Conservation (phyloP, 2,888 invertebrate genomes). For the Heliconius ismenius region DNA sequence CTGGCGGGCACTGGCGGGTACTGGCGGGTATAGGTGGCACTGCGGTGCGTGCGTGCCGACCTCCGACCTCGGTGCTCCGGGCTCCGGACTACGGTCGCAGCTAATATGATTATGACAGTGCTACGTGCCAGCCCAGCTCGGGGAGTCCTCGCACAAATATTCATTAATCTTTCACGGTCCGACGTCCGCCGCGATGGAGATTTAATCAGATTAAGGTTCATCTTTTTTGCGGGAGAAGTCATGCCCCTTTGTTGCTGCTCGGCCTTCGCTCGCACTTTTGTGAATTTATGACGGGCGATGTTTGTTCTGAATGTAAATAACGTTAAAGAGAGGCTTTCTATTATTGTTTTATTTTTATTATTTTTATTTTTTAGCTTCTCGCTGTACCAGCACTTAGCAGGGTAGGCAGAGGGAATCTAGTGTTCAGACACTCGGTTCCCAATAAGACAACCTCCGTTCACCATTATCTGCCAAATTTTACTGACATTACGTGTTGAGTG, state of each 20-base stretch:
- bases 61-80: constrained; percentile 62
- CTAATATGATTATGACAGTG: constrained; percentile 82
- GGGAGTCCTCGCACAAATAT: constrained; percentile 81
- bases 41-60: constrained; percentile 61
- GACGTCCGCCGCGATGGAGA: constrained; percentile 82
- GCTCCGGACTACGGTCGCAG: constrained; percentile 63
- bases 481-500: no score
- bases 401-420: no score
- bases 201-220: constrained; percentile 83
- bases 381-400: no score
- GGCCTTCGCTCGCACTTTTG: constrained; percentile 78
- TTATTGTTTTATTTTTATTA: constrained; percentile 7
- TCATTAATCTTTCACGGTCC: constrained; percentile 83
- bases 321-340: constrained; percentile 42
- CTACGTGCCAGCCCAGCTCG: constrained; percentile 79
- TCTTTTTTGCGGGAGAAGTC: constrained; percentile 80
- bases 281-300: constrained; percentile 77
- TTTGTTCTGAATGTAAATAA: constrained; percentile 78
- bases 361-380: no score
- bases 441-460: no score
- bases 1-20: constrained; percentile 16
- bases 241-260: constrained; percentile 79
- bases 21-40: constrained; percentile 37
- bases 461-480: no score
- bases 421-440: no score